phyloP scores from a whole-genome alignment of 2,888 invertebrate species.

The Tipula unca region DNA sequence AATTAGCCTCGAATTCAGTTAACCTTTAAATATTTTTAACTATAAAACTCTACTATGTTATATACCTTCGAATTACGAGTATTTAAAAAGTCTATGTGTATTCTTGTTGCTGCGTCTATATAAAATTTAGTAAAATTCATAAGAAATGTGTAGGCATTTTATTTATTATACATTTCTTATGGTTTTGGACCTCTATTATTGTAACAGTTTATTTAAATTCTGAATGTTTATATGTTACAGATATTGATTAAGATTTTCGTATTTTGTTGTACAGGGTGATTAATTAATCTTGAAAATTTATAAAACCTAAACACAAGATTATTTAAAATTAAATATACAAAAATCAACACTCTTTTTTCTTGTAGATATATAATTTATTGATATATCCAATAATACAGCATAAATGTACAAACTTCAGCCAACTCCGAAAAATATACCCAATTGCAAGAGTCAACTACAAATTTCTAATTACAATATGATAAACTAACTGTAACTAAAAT shows the following conservation, averaged over 20 bases:
- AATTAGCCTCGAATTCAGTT: not conserved
- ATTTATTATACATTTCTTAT: not conserved
- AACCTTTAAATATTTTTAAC: slow-evolving; percentile 14
- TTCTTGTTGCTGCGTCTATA: not conserved
- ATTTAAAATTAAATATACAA: too few relatives aligned
- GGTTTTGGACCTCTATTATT: not conserved
- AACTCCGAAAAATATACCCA: too few relatives aligned
- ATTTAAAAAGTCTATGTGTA: not conserved
- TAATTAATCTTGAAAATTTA: not conserved
- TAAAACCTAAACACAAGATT: too few relatives aligned
- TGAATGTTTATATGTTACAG: not conserved
- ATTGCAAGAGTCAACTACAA: too few relatives aligned
- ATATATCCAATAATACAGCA: too few relatives aligned
- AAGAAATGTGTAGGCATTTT: not conserved
- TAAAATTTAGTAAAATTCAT: not conserved
- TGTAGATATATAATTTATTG: too few relatives aligned
- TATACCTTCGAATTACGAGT: not conserved
- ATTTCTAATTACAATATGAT: too few relatives aligned
- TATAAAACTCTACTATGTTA: not conserved
- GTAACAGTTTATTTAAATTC: not conserved
- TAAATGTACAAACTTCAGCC: too few relatives aligned
- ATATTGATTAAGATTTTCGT: not conserved
- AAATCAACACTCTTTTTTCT: too few relatives aligned
- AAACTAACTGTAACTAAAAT: too few relatives aligned
- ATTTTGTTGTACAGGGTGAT: not conserved